Conservation (phyloP, 2,888 invertebrate species). For the Ryuthela nishihirai region DNA sequence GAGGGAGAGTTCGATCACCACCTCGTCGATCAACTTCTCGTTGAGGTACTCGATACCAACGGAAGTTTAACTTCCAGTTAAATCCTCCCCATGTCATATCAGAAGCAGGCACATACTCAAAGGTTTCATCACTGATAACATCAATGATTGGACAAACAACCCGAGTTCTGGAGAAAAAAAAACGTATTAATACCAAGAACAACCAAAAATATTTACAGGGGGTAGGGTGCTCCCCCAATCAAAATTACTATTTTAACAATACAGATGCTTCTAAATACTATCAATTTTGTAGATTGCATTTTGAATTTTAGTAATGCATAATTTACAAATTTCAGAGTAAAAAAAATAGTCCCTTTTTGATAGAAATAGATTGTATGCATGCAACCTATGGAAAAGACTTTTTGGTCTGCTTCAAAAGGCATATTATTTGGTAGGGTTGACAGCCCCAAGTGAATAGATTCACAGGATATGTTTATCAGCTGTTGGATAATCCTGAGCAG, state of each 20-base stretch:
- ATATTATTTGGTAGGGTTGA: no score
- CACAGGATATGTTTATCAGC: no score
- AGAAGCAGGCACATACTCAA: conserved; percentile 97
- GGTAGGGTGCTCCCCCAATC: neutral
- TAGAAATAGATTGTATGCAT: no score
- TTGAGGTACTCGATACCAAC: conserved; percentile 98
- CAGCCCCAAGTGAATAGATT: no score
- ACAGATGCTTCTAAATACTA: neutral
- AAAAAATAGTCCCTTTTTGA: no score
- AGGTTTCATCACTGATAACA: conserved; percentile 97
- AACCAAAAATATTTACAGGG: neutral
- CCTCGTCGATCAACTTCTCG: conserved; percentile 91
- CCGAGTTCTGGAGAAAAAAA: conserved; percentile 60
- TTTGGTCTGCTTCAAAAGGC: no score
- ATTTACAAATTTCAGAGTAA: no score
- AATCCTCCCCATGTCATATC: conserved; percentile 99
- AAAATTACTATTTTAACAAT: neutral
- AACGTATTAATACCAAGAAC: conserved; percentile 12
- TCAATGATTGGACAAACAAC: conserved; percentile 99
- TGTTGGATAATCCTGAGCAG: no score
- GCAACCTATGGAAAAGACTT: no score
- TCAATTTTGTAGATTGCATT: no score
- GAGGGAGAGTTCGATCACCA: conserved; percentile 84
- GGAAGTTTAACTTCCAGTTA: conserved; percentile 98
- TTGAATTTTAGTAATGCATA: no score